These are phyloP conservation scores for Coptotermes formosanus DNA, from an alignment of 1,140 invertebrate species.

Conservation along the genomic window DNA sequence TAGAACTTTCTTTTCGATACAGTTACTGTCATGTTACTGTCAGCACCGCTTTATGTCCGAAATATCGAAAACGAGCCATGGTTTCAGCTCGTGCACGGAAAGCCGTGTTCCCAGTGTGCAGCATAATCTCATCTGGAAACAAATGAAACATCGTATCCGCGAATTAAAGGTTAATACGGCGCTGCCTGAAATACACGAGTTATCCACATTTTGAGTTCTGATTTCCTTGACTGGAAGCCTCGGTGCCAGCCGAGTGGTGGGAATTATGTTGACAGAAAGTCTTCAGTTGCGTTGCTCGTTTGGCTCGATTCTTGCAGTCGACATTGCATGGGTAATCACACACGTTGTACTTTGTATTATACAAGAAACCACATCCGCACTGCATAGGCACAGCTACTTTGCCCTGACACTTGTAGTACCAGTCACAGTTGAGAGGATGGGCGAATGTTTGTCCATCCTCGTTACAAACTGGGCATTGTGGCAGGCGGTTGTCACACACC, in stretches of 20 bases:
- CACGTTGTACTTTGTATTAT: background rate
- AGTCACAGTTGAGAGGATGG: background rate
- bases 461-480: background rate
- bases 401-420: background rate
- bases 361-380: background rate
- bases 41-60: no score
- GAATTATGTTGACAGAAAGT: background rate
- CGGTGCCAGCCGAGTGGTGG: background rate
- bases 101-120: no score
- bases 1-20: no score
- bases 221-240: background rate
- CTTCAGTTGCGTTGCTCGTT: background rate
- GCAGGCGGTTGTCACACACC: background rate
- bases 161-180: no score
- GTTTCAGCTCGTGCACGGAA: no score
- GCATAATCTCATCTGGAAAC: no score
- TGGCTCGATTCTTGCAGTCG: background rate
- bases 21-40: no score
- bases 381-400: background rate
- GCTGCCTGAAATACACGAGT: background rate
- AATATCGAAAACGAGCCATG: no score
- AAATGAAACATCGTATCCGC: no score
- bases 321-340: background rate
- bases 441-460: background rate
- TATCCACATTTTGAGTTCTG: background rate